A percentile compares a stretch with the other conserved stretches of the same genome.
phyloP scores from a whole-genome alignment of 2,888 invertebrate species.

The Ormyrus labotus region DNA sequence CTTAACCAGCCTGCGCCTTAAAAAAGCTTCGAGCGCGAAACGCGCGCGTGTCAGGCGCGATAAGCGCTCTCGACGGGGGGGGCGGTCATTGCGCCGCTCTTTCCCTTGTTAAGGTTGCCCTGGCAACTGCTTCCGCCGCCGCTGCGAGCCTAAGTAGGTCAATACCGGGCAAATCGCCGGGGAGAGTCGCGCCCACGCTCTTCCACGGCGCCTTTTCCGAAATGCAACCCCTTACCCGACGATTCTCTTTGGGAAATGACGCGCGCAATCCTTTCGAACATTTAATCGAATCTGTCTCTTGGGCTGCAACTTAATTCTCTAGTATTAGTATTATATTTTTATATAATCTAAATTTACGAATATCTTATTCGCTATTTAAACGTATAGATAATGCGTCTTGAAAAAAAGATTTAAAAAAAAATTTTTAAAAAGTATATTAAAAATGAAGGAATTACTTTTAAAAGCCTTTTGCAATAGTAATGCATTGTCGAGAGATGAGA shows the following conservation, averaged over 20 bases:
- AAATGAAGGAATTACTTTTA: too few relatives aligned
- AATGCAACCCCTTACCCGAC: conserved; percentile 63
- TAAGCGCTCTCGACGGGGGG: not conserved
- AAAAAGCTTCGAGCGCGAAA: not conserved
- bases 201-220: conserved; percentile 54
- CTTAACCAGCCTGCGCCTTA: not conserved
- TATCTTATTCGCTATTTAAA: too few relatives aligned
- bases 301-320: too few relatives aligned
- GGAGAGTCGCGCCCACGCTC: conserved; percentile 17
- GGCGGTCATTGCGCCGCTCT: conserved; percentile 21
- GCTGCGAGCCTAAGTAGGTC: conserved; percentile 69
- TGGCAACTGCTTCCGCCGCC: conserved; percentile 70
- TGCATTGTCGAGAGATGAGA: too few relatives aligned
- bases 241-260: not conserved
- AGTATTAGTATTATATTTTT: too few relatives aligned
- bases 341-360: too few relatives aligned
- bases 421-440: too few relatives aligned
- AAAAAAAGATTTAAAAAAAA: too few relatives aligned
- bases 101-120: conserved; percentile 72
- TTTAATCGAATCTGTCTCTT: too few relatives aligned
- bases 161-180: conserved; percentile 72
- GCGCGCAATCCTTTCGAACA: too few relatives aligned
- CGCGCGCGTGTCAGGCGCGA: not conserved
- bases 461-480: too few relatives aligned
- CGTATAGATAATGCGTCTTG: too few relatives aligned